Conservation (phyloP, 2,888 invertebrate species). For the Bimastos eiseni region DNA sequence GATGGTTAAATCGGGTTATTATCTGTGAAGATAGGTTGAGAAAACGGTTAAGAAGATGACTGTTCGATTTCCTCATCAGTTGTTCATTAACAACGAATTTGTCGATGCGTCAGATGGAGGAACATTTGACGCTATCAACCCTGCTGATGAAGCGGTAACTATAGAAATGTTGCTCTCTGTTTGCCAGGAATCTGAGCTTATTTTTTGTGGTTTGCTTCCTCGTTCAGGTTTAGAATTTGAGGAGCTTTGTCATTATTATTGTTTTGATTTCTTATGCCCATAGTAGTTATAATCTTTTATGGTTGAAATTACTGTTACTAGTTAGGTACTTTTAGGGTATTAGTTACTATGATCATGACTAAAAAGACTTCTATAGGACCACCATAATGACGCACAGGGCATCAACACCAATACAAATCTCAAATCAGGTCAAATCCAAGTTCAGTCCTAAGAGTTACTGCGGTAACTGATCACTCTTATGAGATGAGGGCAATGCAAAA, state of each 20-base stretch:
- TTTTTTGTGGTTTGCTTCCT: background rate
- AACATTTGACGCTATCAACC: slow-evolving; percentile 74
- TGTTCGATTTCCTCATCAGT: slow-evolving; percentile 82
- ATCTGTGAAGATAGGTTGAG: slow-evolving; percentile 22
- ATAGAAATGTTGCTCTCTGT: slow-evolving; percentile 24
- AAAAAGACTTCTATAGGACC: too few relatives aligned
- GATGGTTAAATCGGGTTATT: background rate
- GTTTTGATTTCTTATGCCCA: background rate
- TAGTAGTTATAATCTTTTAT: background rate
- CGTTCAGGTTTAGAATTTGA: background rate
- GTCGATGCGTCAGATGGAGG: slow-evolving; percentile 73
- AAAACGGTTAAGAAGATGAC: slow-evolving; percentile 75
- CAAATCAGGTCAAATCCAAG: too few relatives aligned
- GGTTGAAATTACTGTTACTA: too few relatives aligned
- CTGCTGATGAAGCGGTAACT: slow-evolving; percentile 77
- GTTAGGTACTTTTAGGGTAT: too few relatives aligned
- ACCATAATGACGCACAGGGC: too few relatives aligned
- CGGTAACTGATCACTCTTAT: too few relatives aligned
- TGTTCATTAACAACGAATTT: slow-evolving; percentile 90
- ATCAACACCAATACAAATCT: too few relatives aligned
- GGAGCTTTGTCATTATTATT: background rate
- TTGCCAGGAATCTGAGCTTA: background rate
- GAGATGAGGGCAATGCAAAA: too few relatives aligned
- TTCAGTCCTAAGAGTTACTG: too few relatives aligned
- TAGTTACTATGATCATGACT: too few relatives aligned